A percentile compares a stretch with the other conserved stretches of the same genome.
These are phyloP conservation scores for Lepidocyrtinus sp. DNA, from an alignment of 2,888 invertebrate species.

Conservation along the genomic window DNA sequence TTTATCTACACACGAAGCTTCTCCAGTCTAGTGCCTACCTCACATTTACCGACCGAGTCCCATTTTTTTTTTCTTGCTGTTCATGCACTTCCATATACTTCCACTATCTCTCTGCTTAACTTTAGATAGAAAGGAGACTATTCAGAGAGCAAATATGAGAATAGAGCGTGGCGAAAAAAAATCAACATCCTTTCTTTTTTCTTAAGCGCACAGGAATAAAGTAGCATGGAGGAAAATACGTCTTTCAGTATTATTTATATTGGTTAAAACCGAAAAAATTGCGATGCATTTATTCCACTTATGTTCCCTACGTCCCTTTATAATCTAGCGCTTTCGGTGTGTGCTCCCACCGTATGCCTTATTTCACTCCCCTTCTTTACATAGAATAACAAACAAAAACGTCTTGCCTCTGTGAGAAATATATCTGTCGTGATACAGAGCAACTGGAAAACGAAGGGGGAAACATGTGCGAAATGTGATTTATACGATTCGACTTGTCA, in stretches of 20 bases:
- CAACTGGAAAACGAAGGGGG: constrained; percentile 31
- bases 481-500: constrained; percentile 68
- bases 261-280: constrained; percentile 15
- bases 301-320: not conserved
- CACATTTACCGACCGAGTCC: no score
- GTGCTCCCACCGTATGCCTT: constrained; percentile 7
- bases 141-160: no score
- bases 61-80: no score
- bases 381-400: not conserved
- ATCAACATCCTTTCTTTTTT: not conserved
- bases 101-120: no score
- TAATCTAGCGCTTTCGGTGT: not conserved
- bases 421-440: not conserved
- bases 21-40: not conserved
- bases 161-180: no score
- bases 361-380: not conserved
- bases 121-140: no score
- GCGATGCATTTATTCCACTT: constrained; percentile 10
- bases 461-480: constrained; percentile 69
- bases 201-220: not conserved
- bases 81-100: no score
- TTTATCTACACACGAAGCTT: constrained; percentile 47
- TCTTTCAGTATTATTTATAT: no score
- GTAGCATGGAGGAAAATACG: not conserved
- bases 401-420: no score